Base-by-base conservation (phyloP, 64 coral and sea anemone genomes). In the Orbicella faveolata region DNA sequence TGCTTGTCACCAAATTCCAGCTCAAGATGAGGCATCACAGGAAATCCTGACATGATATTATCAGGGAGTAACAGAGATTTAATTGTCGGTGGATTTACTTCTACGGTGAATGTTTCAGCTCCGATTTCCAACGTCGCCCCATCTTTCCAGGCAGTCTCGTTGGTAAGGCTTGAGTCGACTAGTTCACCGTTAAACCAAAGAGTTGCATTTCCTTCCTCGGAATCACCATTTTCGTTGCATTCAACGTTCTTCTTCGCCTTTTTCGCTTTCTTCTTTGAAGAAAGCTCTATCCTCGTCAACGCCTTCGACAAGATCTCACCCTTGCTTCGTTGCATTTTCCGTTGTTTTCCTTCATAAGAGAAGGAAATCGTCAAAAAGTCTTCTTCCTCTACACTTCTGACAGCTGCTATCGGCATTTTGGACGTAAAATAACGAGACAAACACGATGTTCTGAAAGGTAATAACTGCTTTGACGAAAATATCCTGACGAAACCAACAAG, bases 121-220 rank as follows among this genome's bases (percentile, higher is more conserved):
- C 91, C 97, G 78, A 99, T 95, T 63, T 79, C 93, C 51, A 99
- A 89, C 21, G 88, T 52, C 69, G 74, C 78, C 19, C 94, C 94
- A 78, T 99, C 97, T 81, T 86, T 99, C 97, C 97, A 99, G 44
- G 91, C 97, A 36, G 79, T 80, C 10, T n/a, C 51, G 80, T 99
- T 99, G n/a, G 91, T 36, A 19, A 89, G 61, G 21, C 88, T 59
- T 48, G 70, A 63, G 19, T 87, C 64, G 3, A 99, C 41, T 21
- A 18, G 52, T 44, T 91, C 75, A 55, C 86, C 94, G 14, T 81
- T 79, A 34, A 81, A 68, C 63, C 75, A 93, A 37, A 99, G 89
- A 90, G 73, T 86, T 21, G 87, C 61, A 90, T 61, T 70, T 63
- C 64, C 14, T 48, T 52, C 19, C 83, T 19, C 41, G 61, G 7